These are phyloP conservation scores for Gambusia yucatana DNA, from an alignment of 2,797 vertebrate genomes.

Conservation along the genomic window DNA sequence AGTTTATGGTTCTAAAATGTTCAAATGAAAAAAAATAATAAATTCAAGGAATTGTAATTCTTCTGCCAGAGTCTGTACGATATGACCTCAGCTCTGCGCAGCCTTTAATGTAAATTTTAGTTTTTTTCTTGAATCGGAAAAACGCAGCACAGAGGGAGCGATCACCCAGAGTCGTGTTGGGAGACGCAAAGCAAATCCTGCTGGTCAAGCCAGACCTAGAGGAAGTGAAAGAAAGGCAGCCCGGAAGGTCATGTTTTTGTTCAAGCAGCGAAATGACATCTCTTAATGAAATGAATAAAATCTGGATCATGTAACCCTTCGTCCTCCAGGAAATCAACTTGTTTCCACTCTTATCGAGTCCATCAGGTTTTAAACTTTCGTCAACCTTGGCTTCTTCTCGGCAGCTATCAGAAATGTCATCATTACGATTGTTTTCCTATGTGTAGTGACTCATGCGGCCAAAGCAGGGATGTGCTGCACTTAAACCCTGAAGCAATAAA, in stretches of 20 bases:
- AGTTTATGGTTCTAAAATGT: not conserved
- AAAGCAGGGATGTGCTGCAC: constrained; percentile 38
- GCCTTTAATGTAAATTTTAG: constrained; percentile 22
- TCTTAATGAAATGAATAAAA: constrained; percentile 10
- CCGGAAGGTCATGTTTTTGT: constrained; percentile 34
- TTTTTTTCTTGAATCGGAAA: constrained; percentile 26
- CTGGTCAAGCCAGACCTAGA: constrained; percentile 24
- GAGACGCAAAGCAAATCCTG: constrained; percentile 20
- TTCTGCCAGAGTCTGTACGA: not conserved
- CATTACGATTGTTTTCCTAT: constrained; percentile 28
- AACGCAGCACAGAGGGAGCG: constrained; percentile 10
- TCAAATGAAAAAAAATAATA: not conserved
- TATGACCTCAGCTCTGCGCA: constrained; percentile 15
- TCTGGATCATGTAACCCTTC: constrained; percentile 52
- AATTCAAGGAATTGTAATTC: no score
- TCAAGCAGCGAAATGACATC: constrained; percentile 47
- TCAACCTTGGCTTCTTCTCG: constrained; percentile 28
- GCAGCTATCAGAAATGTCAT: constrained; percentile 32
- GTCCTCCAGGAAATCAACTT: constrained; percentile 40
- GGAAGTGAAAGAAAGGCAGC: constrained; percentile 13
- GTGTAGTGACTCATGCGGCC: not conserved
- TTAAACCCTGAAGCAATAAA: constrained; percentile 33
- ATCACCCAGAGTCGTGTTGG: constrained; percentile 32
- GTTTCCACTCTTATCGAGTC: constrained; percentile 39
- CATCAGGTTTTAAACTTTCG: constrained; percentile 43